Conservation (phyloP, 2,888 invertebrate species). For the Trilocha varians region DNA sequence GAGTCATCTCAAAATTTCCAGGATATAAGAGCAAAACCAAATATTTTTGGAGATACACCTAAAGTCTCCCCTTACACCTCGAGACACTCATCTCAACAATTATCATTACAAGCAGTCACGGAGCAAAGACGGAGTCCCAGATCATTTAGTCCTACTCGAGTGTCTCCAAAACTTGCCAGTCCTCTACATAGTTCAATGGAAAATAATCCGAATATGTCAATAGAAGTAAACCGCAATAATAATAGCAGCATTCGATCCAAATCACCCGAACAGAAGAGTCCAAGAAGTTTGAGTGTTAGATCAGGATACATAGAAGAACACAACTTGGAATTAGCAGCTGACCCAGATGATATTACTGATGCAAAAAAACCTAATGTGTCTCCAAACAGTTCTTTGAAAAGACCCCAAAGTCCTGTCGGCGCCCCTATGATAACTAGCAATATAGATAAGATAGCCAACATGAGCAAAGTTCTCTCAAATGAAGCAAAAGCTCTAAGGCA, state of each 20-base stretch:
- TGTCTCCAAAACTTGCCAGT: conserved; percentile 5
- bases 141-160: neutral
- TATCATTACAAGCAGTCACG: neutral
- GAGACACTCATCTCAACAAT: conserved; percentile 2
- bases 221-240: conserved; percentile 3
- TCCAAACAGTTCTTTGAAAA: conserved; percentile 23
- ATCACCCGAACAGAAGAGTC: conserved; percentile 8
- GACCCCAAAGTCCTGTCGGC: neutral
- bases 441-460: conserved; percentile 51
- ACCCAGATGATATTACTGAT: conserved; percentile 29
- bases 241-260: conserved; percentile 2
- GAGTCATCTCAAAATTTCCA: neutral
- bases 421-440: conserved; percentile 32
- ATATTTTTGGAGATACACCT: too few species aligned
- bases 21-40: neutral
- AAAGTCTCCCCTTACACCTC: neutral
- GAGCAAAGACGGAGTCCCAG: neutral
- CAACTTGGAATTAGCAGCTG: conserved; percentile 22
- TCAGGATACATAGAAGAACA: conserved; percentile 17
- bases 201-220: neutral
- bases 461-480: conserved; percentile 52
- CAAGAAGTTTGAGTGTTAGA: conserved; percentile 16
- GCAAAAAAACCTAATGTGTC: conserved; percentile 23
- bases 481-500: conserved; percentile 56
- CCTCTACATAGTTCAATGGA: neutral